Evolutionary conservation across 92 coral and sea anemone genomes (phyloP), one percentile per base, ranked within the genome.

Genomic region (Siderastrea siderea): DNA sequence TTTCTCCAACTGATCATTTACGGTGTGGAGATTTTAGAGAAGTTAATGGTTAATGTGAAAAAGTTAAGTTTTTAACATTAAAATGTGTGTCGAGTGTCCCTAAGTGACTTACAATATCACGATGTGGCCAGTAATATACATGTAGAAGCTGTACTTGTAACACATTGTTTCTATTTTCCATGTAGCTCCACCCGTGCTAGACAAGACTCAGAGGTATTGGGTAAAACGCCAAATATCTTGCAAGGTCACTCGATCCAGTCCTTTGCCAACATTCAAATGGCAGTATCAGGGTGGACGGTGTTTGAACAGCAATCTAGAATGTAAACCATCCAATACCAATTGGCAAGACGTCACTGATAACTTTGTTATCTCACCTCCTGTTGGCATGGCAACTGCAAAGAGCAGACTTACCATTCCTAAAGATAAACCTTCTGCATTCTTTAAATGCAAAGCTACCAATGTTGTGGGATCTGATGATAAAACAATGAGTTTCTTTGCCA

Each of bases 221-320:
- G 1, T 12, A 38, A 13, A 9, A 49, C 63, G 58, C 4, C 6
- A 17, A 26, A 64, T 84, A 9, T 15, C 13, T 9, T 84, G 87
- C 19, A 7, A 73, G 47, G 71, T 61, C 50, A 43, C 11, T 1
- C 68, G n/a, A 54, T 19, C 87, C 64, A 73, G 43, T 62, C 87
- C 87, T 48, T 12, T 71, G 7, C 87, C 87, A 59, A 74, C 71
- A 13, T 73, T 84, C 64, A 60, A 44, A 3, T 84, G 87, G 87
- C 62, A 84, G 17, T 12, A 47, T 74, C 87, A 84, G 64, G 1
- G 15, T 14, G 72, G 44, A 1, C 6, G 2, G 10, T 84, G 87
- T 63, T 59, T 84, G 12, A 61, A n/a, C 2, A 4, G 5, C 46
- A 74, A 83, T 50, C 71, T 8, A 5, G 64, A 62, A 11, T 84